phyloP scores from a whole-genome alignment of 2,888 invertebrate species.

The Epistrophe grossulariae region DNA sequence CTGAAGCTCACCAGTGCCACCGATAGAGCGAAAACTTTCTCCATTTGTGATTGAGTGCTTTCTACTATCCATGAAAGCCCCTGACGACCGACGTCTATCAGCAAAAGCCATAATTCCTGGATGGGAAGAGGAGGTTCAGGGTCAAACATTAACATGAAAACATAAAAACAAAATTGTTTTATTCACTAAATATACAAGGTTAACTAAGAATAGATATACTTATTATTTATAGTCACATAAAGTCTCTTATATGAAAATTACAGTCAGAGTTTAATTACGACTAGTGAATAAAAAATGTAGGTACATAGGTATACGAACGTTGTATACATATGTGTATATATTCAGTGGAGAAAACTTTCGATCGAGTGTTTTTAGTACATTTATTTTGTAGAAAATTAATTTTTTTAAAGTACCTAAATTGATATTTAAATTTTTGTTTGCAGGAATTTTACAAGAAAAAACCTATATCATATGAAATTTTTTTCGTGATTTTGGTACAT shows the following conservation, averaged over 20 bases:
- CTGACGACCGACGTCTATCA: constrained; percentile 83
- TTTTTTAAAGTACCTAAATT: too few relatives aligned
- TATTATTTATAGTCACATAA: background rate
- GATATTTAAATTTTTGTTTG: too few relatives aligned
- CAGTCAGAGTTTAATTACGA: background rate
- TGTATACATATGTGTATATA: too few relatives aligned
- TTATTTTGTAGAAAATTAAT: too few relatives aligned
- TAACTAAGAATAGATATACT: background rate
- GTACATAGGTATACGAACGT: too few relatives aligned
- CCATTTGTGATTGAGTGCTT: constrained; percentile 83
- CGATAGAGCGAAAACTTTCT: constrained; percentile 82
- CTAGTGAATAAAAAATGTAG: too few relatives aligned
- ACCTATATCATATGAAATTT: too few relatives aligned
- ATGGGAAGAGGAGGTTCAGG: background rate
- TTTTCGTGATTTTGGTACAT: too few relatives aligned
- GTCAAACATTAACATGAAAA: background rate
- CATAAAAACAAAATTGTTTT: background rate
- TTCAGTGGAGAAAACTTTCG: too few relatives aligned
- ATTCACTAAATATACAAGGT: background rate
- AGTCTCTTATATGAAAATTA: background rate
- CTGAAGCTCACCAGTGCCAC: constrained; percentile 80
- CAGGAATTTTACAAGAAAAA: too few relatives aligned
- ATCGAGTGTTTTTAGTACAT: too few relatives aligned
- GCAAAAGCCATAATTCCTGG: constrained; percentile 83
- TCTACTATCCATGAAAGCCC: constrained; percentile 82